These are phyloP conservation scores for Nephrocerus scutellatus DNA, from an alignment of 2,888 invertebrate species.

Conservation along the genomic window DNA sequence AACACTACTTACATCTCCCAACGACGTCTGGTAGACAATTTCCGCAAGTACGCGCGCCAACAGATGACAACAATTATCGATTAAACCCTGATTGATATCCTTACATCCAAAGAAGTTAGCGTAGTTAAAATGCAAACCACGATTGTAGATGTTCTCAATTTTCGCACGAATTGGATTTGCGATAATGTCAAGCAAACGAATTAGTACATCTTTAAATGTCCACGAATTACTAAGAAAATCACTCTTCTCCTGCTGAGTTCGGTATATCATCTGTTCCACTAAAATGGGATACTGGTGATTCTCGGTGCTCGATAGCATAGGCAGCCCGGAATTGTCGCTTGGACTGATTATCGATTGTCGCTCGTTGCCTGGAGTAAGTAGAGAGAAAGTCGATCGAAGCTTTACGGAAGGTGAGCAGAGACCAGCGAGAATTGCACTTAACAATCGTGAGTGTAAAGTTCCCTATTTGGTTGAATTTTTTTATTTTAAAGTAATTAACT, in stretches of 20 bases:
- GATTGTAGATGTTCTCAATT: conserved; percentile 44
- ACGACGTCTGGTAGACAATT: conserved; percentile 70
- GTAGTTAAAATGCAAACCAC: conserved; percentile 45
- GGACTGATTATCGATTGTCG: conserved; percentile 54
- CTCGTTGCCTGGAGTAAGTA: conserved; percentile 51
- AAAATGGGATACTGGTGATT: conserved; percentile 68
- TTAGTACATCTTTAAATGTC: conserved; percentile 71
- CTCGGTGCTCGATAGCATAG: conserved; percentile 57
- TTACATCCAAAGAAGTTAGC: conserved; percentile 33
- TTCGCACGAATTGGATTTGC: conserved; percentile 64
- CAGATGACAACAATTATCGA: conserved; percentile 68
- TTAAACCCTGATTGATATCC: conserved; percentile 51
- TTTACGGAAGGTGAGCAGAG: conserved; percentile 72
- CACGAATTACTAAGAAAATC: conserved; percentile 45
- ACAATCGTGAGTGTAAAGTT: conserved; percentile 50
- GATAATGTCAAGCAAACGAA: conserved; percentile 73
- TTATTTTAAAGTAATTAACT: neutral
- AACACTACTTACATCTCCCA: conserved; percentile 57
- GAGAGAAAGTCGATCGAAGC: conserved; percentile 67
- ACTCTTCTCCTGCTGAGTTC: conserved; percentile 51
- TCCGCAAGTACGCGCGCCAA: conserved; percentile 80
- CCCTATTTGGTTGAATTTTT: conserved; percentile 27
- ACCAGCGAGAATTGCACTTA: conserved; percentile 77
- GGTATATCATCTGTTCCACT: conserved; percentile 70
- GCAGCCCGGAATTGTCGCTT: conserved; percentile 61